Evolutionary conservation across 2,888 invertebrate genomes (phyloP), one percentile per base, ranked within the genome.

Genomic region (Protonemura montana): DNA sequence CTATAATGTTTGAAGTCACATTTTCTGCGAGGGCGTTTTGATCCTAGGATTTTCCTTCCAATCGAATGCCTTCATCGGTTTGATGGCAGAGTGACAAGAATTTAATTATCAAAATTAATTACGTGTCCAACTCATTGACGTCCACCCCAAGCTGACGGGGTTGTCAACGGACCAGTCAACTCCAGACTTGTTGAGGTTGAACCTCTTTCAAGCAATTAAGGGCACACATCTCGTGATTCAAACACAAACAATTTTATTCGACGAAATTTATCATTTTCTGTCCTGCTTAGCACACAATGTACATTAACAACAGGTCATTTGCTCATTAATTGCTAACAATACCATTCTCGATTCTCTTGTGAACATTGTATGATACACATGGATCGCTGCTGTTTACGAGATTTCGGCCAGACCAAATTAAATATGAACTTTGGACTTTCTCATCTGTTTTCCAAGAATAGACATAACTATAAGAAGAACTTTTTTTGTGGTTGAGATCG

Each of bases 341-440:
- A 35, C 10, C 35, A 10, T 10, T 6, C 35, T 35, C 5, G 35
- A 35, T 6, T 35, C 35, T 35, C 3, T 35, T 59, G 59, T 59
- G 59, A 59, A 59, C 59, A 59, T 59, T 16, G 10, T 35, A 35
- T 35, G 35, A 35, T 16, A 59, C 1, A 59, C 2, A 59, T 59
- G 59, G n/a, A n/a, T n/a, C n/a, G 21, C 59, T 59, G 59, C 13
- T 59, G 59, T 59, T 59, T 59, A 59, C 21, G 16, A 59, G 7
- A 59, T 59, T 59, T 59, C 59, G 59, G 59, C 59, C 59, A 59
- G 59, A 59, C 59, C 59, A 59, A 59, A 59, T 59, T 59, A 59
- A 59, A 59, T 59, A 59, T 59, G 59, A 59, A 59, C 59, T 59
- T 59, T 59, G 59, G 59, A 59, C 59, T 59, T 59, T 59, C 59